Base-by-base conservation (phyloP, 2,113 vertebrate species). In the Catharus bicknelli region DNA sequence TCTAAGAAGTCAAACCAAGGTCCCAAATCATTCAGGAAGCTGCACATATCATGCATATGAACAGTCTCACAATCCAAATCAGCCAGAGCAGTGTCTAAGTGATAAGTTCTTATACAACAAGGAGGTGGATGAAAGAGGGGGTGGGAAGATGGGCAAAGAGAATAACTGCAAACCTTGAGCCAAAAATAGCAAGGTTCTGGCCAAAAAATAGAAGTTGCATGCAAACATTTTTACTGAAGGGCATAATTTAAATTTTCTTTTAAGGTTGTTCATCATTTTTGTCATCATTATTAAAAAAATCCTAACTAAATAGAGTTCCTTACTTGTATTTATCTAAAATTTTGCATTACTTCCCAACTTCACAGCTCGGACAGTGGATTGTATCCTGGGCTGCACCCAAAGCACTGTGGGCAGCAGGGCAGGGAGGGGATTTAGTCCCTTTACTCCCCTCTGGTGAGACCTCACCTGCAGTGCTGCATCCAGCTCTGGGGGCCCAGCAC, bases 121-220 rank as follows among this genome's bases (percentile, higher is more conserved):
- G n/a, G 11, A 90, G 21, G 11, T 58, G 45, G 61, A 36, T 40
- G 55, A 66, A 59, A 78, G 55, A 67, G 34, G 6, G 10, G 5
- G 17, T 20, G 16, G 25, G 8, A 63, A 84, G 21, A 75, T 4
- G 17, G 4, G 7, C 18, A 63, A 66, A 54, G 26, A 80, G 30
- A 83, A 70, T 43, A 84, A 86, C 92, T n/a, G 21, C 20, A 83
- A 74, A 94, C 8, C 10, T 54, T 40, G 30, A 67, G 26, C 21
- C 21, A 43, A 67, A 93, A 88, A n/a, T 29, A 78, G 53, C 17
- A 88, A 81, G 27, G n/a, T 67, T 83, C 43, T 83, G 25, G 53
- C 16, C 43, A 83, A 74, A 93, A 81, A n/a, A 45, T 10, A 18
- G 36, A 43, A 74, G 25, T 61, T 40, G 13, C n/a, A 86, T 2